phyloP scores from a whole-genome alignment of 2,113 vertebrate genomes.

The Dermatemys mawii region DNA sequence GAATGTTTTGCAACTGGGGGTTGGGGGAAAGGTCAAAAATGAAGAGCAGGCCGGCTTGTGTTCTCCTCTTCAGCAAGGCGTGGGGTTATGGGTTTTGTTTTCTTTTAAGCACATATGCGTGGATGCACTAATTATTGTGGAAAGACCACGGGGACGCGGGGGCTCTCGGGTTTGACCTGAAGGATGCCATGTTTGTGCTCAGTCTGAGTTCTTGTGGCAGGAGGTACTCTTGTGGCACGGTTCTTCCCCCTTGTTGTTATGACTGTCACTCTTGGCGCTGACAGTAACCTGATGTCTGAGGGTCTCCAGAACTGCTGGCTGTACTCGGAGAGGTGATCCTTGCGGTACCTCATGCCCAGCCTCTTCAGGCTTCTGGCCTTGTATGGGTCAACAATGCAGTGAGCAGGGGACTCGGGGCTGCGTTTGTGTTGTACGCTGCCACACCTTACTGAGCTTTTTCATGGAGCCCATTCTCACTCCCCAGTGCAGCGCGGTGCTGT shows the following conservation, averaged over 20 bases:
- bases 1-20: neutral
- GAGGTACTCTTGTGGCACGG: neutral
- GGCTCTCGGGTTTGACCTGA: neutral
- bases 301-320: neutral
- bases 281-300: neutral
- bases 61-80: neutral
- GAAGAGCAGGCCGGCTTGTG: neutral
- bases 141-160: neutral
- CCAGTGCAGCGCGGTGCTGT: neutral
- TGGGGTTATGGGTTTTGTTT: too few species aligned
- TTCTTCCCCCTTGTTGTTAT: neutral
- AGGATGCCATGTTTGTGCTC: neutral
- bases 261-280: neutral
- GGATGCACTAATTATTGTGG: too few species aligned
- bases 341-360: too few species aligned
- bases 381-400: neutral
- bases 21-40: neutral
- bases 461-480: neutral
- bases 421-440: neutral
- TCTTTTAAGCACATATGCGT: too few species aligned
- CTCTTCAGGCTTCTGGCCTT: neutral
- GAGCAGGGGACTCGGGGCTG: neutral
- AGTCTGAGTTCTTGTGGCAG: neutral
- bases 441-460: neutral
- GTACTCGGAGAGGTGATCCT: neutral